Percentiles rank a stretch among this genome's conserved stretches.
Conservation (phyloP, 2,888 invertebrate species). For the Spodoptera littoralis region DNA sequence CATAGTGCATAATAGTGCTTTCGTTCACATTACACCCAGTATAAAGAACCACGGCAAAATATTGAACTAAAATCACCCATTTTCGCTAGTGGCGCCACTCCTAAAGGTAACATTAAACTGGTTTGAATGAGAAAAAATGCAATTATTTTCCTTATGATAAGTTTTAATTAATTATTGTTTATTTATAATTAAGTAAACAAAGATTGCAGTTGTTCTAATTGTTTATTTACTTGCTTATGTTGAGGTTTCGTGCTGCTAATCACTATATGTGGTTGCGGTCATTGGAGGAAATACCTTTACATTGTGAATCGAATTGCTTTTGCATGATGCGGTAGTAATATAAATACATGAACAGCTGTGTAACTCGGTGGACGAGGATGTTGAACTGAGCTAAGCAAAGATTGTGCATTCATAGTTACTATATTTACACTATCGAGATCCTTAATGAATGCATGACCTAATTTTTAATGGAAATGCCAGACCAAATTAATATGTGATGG, state of each 20-base stretch:
- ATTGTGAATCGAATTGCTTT: constrained; percentile 12
- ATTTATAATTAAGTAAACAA: constrained; percentile 12
- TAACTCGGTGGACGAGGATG: neutral
- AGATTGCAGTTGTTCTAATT: constrained; percentile 34
- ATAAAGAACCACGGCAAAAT: neutral
- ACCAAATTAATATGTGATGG: no score
- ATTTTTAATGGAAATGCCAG: no score
- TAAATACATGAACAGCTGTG: constrained; percentile 12
- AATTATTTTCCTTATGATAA: constrained; percentile 46
- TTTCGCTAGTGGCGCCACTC: neutral
- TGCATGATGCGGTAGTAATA: constrained; percentile 1
- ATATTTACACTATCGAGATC: no score
- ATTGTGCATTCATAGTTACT: no score
- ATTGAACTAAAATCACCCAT: neutral
- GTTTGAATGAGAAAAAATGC: constrained; percentile 5
- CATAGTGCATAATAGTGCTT: constrained; percentile 16
- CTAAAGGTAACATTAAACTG: no score
- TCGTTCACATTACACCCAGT: constrained; percentile 3
- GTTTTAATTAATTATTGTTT: constrained; percentile 10
- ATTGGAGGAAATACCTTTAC: neutral
- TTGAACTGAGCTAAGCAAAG: no score
- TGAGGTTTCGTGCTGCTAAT: constrained; percentile 74
- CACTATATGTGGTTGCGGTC: constrained; percentile 31
- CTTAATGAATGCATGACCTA: no score
- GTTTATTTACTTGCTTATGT: constrained; percentile 39